Evolutionary conservation across 2,113 vertebrate species (phyloP).

Genomic region (Riparia riparia): DNA sequence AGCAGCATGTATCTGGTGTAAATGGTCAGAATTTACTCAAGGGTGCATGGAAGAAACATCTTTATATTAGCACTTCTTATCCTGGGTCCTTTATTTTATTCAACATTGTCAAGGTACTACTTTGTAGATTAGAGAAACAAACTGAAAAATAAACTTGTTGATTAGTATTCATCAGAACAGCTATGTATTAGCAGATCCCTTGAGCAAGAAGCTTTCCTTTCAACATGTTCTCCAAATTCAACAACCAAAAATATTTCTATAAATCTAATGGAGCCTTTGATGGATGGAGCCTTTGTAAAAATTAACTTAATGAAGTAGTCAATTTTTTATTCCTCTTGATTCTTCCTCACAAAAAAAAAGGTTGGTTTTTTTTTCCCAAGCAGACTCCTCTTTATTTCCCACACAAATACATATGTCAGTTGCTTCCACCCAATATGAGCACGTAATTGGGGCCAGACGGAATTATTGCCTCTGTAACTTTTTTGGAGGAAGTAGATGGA

Average conservation of each 20-base stretch:
- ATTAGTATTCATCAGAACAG: neutral
- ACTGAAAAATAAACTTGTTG: neutral
- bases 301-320: neutral
- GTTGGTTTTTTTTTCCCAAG: neutral
- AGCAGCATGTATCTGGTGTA: neutral
- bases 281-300: neutral
- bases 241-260: neutral
- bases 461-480: neutral
- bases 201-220: neutral
- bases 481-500: neutral
- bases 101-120: neutral
- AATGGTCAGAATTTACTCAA: neutral
- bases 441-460: neutral
- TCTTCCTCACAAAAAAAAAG: neutral
- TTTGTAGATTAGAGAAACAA: neutral
- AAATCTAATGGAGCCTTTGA: neutral
- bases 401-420: accelerated
- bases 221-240: neutral
- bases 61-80: neutral
- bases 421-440: neutral
- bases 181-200: neutral
- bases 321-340: neutral
- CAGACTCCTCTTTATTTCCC: neutral
- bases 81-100: neutral
- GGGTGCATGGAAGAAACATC: neutral